Base-by-base conservation (phyloP, 2,888 invertebrate genomes). In the Oligia strigilis region DNA sequence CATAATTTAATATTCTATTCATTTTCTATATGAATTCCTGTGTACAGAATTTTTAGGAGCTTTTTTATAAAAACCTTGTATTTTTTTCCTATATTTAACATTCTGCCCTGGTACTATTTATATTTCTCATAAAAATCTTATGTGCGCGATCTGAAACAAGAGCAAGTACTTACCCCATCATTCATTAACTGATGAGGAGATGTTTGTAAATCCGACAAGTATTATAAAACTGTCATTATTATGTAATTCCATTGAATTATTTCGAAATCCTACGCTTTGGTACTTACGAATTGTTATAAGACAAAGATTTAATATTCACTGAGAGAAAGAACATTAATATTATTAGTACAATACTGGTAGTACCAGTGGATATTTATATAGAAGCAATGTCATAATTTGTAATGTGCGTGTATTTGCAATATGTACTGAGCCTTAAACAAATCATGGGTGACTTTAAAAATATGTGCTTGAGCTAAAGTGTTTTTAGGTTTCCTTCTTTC, bases 1-100 rank as follows among this genome's bases (percentile, higher is more conserved):
- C 95, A 95, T 96, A 96, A 97, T 97, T 96, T 96, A 96, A 96
- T 96, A 96, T 96, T 96, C 96, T 90, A 96, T 96, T 96, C 95
- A 96, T 95, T 96, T 94, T 95, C 94, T 94, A 94, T 96, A 95
- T 95, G 95, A 95, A 95, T 95, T 94, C 95, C 93, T 94, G 93
- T 95, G 93, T 94, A 94, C 92, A 91, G 93, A 93, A 92, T 93
- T 93, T 93, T 94, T 92, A 90, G 92, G 89, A 93, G 93, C 94
- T 94, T 94, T 94, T n/a, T 90, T 91, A 92, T 92, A 93, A 93
- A 92, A 90, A 88, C 88, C 87, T 85, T 89, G 91, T 87, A 84
- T 88, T 89, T 93, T 36, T 90, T 91, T 90, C 84, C 89, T 91
- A 89, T 90, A 88, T 78, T 86, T 77, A 85, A 81, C 69, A 80